A percentile compares a stretch with the other conserved stretches of the same genome.
These are phyloP conservation scores for Phylloscopus trochilus DNA, from an alignment of 2,113 vertebrate genomes.

Conservation along the genomic window DNA sequence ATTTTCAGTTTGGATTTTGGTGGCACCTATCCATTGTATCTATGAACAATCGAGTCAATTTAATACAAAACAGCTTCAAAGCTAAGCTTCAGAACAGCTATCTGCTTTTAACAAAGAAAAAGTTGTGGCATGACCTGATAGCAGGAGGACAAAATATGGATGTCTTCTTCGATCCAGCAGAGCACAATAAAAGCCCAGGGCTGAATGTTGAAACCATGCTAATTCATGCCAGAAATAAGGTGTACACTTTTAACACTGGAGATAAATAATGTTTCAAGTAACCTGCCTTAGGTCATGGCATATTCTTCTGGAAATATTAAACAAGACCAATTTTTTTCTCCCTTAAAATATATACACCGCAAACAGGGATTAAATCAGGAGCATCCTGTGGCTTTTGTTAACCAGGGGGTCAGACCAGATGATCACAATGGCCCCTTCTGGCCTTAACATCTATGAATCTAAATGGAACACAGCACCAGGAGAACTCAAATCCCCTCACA, in stretches of 20 bases:
- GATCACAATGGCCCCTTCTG: slow-evolving; percentile 12
- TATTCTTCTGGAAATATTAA: slow-evolving; percentile 15
- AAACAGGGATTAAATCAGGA: neutral
- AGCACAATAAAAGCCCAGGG: neutral
- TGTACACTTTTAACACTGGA: neutral
- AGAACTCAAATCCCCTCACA: slow-evolving; percentile 38
- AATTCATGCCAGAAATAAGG: neutral
- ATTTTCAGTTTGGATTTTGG: neutral
- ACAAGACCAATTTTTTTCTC: neutral
- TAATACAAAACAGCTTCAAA: neutral
- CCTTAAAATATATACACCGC: neutral
- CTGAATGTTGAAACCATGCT: neutral
- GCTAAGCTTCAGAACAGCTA: neutral
- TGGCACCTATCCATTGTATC: neutral
- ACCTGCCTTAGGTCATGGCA: neutral
- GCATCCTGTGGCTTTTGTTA: neutral
- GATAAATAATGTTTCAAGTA: neutral
- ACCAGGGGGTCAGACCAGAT: neutral
- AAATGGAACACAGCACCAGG: slow-evolving; percentile 11
- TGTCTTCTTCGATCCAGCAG: neutral
- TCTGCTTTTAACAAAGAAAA: neutral
- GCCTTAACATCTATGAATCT: neutral
- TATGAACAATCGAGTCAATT: neutral
- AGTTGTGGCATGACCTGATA: neutral
- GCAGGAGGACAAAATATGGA: neutral